Evolutionary conservation across 2,888 invertebrate species (phyloP), one percentile per base, ranked within the genome.

Genomic region (Limnephilus lunatus): DNA sequence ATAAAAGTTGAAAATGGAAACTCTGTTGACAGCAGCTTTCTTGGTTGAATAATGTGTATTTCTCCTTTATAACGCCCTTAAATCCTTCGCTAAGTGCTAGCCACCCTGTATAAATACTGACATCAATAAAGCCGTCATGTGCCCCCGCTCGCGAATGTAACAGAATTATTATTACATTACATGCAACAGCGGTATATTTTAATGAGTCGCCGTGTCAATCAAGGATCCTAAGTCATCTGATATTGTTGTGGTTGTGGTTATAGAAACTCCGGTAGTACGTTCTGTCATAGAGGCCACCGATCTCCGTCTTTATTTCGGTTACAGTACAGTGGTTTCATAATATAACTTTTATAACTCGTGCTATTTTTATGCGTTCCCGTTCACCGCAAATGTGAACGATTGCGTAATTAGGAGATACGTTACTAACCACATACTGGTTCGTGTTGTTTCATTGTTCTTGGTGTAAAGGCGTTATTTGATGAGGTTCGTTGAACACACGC

Each of bases 121-220:
- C 87, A 68, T 87, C 87, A 68, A 87, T 68, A 87, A 53, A 87
- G 87, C 87, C 87, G 87, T 87, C 87, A 53, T 15, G 19, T 53
- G 30, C 19, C 32, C 19, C 87, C n/a, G 53, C 32, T 87, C 19
- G 87, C 87, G 53, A 87, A 87, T 87, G 68, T 87, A 53, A 30
- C 48, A 31, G n/a, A 15, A 68, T 30, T 68, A 68, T 68, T 68
- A 68, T 68, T 68, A 39, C 19, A 25, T 25, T 87, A 53, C 44
- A 25, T 35, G 81, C 81, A 35, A 39, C 85, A 86, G n/a, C 48
- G 85, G 87, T 87, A 53, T 19, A 87, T 87, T 87, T 48, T 87
- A 87, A 87, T 87, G 87, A 87, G 87, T 87, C 32, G 90, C 48
- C 30, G 25, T 53, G 90, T 90, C 90, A 90, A 90, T 90, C 90